Evolutionary conservation across 2,797 vertebrate species (phyloP), one percentile per base, ranked within the genome.

Genomic region (Spatula versicolor): DNA sequence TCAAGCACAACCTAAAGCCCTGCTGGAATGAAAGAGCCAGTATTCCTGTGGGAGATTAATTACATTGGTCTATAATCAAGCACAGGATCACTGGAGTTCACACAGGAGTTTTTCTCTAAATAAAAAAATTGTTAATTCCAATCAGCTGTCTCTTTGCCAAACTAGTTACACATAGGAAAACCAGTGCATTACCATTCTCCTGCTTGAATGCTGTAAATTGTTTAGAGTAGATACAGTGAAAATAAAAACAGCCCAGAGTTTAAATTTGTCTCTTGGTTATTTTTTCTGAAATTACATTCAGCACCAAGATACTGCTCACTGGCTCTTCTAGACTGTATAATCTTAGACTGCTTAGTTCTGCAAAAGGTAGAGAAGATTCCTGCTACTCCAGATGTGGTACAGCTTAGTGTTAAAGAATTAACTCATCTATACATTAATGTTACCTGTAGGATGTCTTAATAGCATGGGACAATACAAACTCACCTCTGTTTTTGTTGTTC

Each of bases 301-400:
- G 78, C 33, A 63, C 6, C 28, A 60, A 2, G 11, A 60, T 35
- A 54, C 56, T n/a, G 41, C 39, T 56, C 45, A 28, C 30, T 33
- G 55, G 23, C 13, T 79, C 17, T 62, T 63, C 37, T 23, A 31
- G 37, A 37, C 26, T 15, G 39, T 8, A 45, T 41, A n/a, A 19
- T 11, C 5, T 17, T 5, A 15, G 13, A 56, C 35, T 37, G n/a
- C 13, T 83, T 8, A 82, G 79, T 20, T 56, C 74, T 62, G 46
- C 15, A 50, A 15, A 15, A 43, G 0, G 0, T 31, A 30, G 39
- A 28, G 77, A 33, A 92, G 45, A 41, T 37, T 46, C 26, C 59
- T 48, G 28, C 37, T 77, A 14, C 19, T 66, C 56, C 64, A 62
- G 25, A 78, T 67, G 46, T 46, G 66, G 56, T 45, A 46, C 66